phyloP scores from a whole-genome alignment of 2,797 vertebrate species.

The Gymnothorax reevesii region DNA sequence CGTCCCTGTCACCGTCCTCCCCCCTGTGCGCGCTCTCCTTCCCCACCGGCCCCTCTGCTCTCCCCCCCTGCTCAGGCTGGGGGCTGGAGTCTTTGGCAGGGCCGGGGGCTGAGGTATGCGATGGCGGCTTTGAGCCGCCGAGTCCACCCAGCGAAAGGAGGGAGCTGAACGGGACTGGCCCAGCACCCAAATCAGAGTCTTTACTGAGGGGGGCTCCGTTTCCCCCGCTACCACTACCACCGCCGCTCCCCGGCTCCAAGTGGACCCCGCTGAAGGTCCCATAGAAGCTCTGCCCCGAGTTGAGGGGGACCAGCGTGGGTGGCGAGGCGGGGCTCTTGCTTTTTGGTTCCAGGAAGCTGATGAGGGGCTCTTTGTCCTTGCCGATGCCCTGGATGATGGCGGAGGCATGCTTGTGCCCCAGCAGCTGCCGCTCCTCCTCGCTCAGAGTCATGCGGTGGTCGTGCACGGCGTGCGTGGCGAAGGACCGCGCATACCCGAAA shows the following conservation, averaged over 20 bases:
- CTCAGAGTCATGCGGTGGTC: constrained; percentile 99
- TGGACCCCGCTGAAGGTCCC: constrained; percentile 98
- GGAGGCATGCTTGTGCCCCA: constrained; percentile 97
- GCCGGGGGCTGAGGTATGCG: constrained; percentile 92
- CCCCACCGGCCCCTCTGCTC: constrained; percentile 75
- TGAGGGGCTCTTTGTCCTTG: constrained; percentile 99
- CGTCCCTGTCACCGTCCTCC: constrained; percentile 71
- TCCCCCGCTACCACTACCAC: constrained; percentile 69
- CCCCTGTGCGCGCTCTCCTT: constrained; percentile 76
- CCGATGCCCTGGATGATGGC: constrained; percentile 99
- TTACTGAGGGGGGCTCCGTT: constrained; percentile 79
- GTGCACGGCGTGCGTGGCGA: constrained; percentile 97
- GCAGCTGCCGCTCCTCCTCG: constrained; percentile 94
- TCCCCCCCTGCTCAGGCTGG: constrained; percentile 76
- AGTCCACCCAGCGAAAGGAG: constrained; percentile 90
- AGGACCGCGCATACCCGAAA: constrained; percentile 97
- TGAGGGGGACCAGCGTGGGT: constrained; percentile 87
- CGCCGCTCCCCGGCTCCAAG: constrained; percentile 74
- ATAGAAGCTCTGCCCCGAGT: constrained; percentile 97
- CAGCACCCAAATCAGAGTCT: constrained; percentile 77
- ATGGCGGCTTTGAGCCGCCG: constrained; percentile 76
- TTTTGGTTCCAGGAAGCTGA: constrained; percentile 99
- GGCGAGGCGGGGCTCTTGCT: constrained; percentile 92
- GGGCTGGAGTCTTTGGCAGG: constrained; percentile 87
- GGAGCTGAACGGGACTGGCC: constrained; percentile 76